Evolutionary conservation across 2,888 invertebrate species (phyloP).

Genomic region (Drosophila yooni): DNA sequence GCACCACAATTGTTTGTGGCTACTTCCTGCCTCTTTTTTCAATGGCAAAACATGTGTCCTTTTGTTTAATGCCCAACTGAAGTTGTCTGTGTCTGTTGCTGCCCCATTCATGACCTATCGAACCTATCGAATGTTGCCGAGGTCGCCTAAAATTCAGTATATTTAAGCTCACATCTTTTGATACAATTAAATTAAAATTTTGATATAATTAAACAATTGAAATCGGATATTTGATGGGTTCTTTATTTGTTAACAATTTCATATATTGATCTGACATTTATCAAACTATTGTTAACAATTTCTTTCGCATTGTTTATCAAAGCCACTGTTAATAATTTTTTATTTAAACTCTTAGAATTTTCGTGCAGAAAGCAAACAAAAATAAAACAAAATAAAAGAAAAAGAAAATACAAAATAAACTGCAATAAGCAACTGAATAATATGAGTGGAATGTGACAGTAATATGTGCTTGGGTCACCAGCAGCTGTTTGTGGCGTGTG

Average conservation of each 20-base stretch:
- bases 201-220: neutral
- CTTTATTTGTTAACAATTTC: neutral
- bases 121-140: constrained; percentile 22
- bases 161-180: neutral
- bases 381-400: constrained; percentile 9
- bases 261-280: neutral
- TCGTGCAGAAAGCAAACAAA: constrained; percentile 1
- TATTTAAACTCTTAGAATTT: neutral
- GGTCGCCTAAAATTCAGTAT: neutral
- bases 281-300: neutral
- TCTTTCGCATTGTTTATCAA: neutral
- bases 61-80: constrained; percentile 19
- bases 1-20: constrained; percentile 42
- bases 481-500: constrained; percentile 15
- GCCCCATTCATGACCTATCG: constrained; percentile 41
- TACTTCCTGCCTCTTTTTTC: constrained; percentile 30
- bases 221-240: neutral
- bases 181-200: no score
- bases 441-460: constrained; percentile 42
- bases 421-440: constrained; percentile 41
- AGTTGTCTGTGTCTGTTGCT: constrained; percentile 23
- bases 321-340: neutral
- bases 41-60: constrained; percentile 24
- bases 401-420: constrained; percentile 9
- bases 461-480: constrained; percentile 14